Evolutionary conservation across 2,888 invertebrate species (phyloP).

Genomic region (Bibio marci): DNA sequence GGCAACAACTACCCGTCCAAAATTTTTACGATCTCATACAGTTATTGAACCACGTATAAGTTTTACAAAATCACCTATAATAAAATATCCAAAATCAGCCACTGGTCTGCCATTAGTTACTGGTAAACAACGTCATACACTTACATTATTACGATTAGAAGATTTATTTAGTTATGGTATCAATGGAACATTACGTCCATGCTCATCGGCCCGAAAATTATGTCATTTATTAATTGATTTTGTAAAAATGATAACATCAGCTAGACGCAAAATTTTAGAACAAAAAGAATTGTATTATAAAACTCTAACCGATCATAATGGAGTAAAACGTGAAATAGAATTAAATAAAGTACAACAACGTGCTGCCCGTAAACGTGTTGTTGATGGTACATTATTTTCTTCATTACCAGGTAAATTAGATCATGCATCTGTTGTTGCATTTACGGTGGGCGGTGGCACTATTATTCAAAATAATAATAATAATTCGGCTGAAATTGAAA

Average conservation of each 20-base stretch:
- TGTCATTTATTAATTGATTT: conserved; percentile 62
- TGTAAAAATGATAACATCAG: conserved; percentile 60
- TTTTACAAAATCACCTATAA: conserved; percentile 5
- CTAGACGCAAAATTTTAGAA: conserved; percentile 66
- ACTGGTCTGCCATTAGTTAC: conserved; percentile 48
- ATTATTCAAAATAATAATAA: conserved; percentile 1
- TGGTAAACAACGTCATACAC: conserved; percentile 51
- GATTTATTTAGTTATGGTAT: conserved; percentile 54
- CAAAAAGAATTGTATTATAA: conserved; percentile 60
- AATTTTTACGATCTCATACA: conserved; percentile 29
- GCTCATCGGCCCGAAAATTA: conserved; percentile 42
- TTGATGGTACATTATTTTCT: conserved; percentile 51
- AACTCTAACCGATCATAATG: conserved; percentile 27
- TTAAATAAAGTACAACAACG: conserved; percentile 45
- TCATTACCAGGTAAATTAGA: conserved; percentile 73
- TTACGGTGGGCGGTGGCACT: conserved; percentile 41
- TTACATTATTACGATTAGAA: conserved; percentile 56
- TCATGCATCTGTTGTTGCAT: conserved; percentile 73
- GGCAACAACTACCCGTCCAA: conserved; percentile 27
- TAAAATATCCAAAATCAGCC: conserved; percentile 30
- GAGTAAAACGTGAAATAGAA: conserved; percentile 34
- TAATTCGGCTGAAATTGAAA: neutral
- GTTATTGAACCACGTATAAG: conserved; percentile 22
- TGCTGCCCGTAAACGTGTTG: conserved; percentile 45
- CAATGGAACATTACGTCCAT: conserved; percentile 41